These are phyloP conservation scores for Poicephalus meyeri DNA, from an alignment of 2,113 vertebrate species.

Conservation along the genomic window DNA sequence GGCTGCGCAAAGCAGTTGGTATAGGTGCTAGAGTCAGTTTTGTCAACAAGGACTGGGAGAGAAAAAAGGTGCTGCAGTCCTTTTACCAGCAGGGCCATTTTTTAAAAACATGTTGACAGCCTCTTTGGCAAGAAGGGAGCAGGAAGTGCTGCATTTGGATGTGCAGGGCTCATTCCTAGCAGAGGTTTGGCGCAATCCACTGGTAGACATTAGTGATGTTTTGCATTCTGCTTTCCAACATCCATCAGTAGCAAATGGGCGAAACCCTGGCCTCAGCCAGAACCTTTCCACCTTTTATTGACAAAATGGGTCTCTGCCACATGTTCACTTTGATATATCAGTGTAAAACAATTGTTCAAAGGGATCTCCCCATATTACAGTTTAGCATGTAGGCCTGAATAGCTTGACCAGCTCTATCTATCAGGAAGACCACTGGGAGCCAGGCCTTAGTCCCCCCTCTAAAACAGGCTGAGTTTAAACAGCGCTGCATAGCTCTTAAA, in stretches of 20 bases:
- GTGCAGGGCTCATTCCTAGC: not conserved
- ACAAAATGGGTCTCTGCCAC: not conserved
- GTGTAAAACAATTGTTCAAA: not conserved
- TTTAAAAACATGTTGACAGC: not conserved
- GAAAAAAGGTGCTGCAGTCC: not conserved
- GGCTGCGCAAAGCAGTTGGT: not conserved
- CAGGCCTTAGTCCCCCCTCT: not conserved
- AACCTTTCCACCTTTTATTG: not conserved
- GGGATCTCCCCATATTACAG: fast-evolving
- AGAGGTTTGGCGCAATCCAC: not conserved
- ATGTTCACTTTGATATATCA: not conserved
- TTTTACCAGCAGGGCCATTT: not conserved
- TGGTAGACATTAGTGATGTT: not conserved
- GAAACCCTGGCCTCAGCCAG: not conserved
- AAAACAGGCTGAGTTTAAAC: not conserved
- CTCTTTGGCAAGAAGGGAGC: not conserved
- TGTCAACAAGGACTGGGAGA: not conserved
- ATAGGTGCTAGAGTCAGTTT: not conserved
- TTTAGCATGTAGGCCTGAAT: not conserved
- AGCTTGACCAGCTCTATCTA: not conserved
- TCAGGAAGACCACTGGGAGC: fast-evolving
- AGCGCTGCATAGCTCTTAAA: fast-evolving
- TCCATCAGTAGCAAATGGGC: not conserved
- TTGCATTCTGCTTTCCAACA: not conserved
- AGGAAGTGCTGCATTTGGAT: fast-evolving